These are phyloP conservation scores for Tetraodon nigroviridis DNA, from an alignment of 2,113 vertebrate species.

Conservation along the genomic window DNA sequence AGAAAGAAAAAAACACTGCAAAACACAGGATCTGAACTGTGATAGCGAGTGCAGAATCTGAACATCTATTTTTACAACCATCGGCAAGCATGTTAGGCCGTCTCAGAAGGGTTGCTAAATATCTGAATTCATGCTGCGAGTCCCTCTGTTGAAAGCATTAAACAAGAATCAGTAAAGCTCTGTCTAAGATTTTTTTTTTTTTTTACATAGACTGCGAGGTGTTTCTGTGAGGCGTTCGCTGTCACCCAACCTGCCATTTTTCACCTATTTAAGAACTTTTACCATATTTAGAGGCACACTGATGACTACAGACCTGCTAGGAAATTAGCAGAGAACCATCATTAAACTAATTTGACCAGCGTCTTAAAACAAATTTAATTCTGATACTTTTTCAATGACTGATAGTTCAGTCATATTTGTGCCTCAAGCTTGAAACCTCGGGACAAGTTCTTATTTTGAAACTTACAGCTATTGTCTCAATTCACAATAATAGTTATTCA, in stretches of 20 bases:
- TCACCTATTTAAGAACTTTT: no score
- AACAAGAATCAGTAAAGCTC: constrained; percentile 48
- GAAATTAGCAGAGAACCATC: no score
- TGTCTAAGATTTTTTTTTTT: constrained; percentile 1
- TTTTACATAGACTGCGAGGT: constrained; percentile 12
- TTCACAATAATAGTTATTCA: no score
- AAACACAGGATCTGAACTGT: constrained; percentile 29
- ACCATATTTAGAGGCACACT: no score
- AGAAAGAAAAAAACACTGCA: not conserved
- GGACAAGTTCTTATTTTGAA: no score
- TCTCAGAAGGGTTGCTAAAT: constrained; percentile 49
- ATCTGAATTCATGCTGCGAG: constrained; percentile 26
- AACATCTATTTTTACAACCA: constrained; percentile 54
- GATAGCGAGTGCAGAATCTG: constrained; percentile 40
- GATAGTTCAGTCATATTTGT: no score
- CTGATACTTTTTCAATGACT: no score
- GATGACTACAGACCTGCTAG: no score
- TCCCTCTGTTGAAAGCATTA: constrained; percentile 40
- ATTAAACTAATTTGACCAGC: no score
- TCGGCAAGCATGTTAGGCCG: constrained; percentile 36
- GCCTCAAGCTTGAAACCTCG: no score
- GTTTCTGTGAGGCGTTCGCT: constrained; percentile 9
- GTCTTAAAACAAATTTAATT: no score
- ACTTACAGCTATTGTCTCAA: no score
- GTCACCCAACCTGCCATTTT: not conserved